These are phyloP conservation scores for Poeciliopsis infans DNA, from an alignment of 2,797 vertebrate species.

Conservation along the genomic window DNA sequence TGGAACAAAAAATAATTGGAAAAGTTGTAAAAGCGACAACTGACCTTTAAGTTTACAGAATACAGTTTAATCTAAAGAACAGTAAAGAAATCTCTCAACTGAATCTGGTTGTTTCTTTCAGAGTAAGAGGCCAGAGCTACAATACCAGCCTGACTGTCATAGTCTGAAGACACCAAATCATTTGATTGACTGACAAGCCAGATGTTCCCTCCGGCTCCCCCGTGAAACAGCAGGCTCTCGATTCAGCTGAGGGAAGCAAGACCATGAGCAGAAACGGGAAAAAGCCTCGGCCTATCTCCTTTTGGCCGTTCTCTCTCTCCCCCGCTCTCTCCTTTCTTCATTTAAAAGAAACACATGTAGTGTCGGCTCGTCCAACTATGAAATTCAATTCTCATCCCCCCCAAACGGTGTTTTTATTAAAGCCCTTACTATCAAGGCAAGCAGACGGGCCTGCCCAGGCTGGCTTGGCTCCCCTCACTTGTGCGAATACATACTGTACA, in stretches of 20 bases:
- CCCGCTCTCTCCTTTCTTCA: slow-evolving; percentile 67
- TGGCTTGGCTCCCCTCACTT: slow-evolving; percentile 66
- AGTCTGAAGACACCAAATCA: slow-evolving; percentile 38
- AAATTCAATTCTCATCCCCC: slow-evolving; percentile 84
- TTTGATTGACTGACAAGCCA: slow-evolving; percentile 60
- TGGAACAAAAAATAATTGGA: neutral
- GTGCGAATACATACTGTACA: slow-evolving; percentile 58
- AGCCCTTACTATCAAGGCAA: slow-evolving; percentile 78
- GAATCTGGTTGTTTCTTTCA: neutral
- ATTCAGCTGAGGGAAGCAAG: slow-evolving; percentile 68
- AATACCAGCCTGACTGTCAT: slow-evolving; percentile 25
- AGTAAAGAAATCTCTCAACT: neutral
- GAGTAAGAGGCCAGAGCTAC: slow-evolving; percentile 6
- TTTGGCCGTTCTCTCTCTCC: slow-evolving; percentile 47
- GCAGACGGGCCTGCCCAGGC: slow-evolving; percentile 70
- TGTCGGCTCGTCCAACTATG: slow-evolving; percentile 81
- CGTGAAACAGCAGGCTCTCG: slow-evolving; percentile 57
- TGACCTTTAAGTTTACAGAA: neutral
- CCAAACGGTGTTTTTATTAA: slow-evolving; percentile 82
- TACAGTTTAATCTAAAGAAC: neutral
- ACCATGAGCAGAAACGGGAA: slow-evolving; percentile 65
- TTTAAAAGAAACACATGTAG: slow-evolving; percentile 85
- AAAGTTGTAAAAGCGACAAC: neutral
- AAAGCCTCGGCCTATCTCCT: slow-evolving; percentile 67
- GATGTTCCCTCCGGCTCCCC: slow-evolving; percentile 49